phyloP scores from a whole-genome alignment of 2,888 invertebrate species.

The Drosophila histrio region DNA sequence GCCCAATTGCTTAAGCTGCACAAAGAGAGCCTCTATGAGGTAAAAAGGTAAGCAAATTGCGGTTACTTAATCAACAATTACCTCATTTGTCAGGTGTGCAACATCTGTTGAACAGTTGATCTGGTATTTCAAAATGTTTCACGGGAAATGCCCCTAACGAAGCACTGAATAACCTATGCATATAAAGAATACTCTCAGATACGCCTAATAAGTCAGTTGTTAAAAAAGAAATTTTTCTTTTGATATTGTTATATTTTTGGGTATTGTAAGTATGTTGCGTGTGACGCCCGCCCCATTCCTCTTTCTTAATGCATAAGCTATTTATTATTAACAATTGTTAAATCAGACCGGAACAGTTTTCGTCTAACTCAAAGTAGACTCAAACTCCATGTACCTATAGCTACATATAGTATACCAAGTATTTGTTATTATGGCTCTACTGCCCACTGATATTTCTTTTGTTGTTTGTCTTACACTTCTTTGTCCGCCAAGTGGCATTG shows the following conservation, averaged over 20 bases:
- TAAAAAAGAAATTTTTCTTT: slow-evolving; percentile 9
- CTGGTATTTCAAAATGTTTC: slow-evolving; percentile 4
- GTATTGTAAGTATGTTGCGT: slow-evolving; percentile 45
- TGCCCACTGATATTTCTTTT: slow-evolving; percentile 63
- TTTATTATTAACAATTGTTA: slow-evolving; percentile 82
- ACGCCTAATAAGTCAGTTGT: not conserved
- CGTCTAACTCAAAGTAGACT: slow-evolving; percentile 34
- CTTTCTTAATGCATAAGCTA: slow-evolving; percentile 69
- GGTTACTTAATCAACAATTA: slow-evolving; percentile 74
- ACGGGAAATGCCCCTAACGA: not conserved
- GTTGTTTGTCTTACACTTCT: slow-evolving; percentile 58
- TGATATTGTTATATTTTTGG: slow-evolving; percentile 12
- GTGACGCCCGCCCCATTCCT: slow-evolving; percentile 49
- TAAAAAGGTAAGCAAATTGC: slow-evolving; percentile 39
- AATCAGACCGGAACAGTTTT: slow-evolving; percentile 82
- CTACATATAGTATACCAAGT: slow-evolving; percentile 22
- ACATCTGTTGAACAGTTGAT: slow-evolving; percentile 36
- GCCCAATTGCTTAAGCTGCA: slow-evolving; percentile 49
- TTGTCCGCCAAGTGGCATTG: slow-evolving; percentile 68
- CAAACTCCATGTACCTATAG: not conserved
- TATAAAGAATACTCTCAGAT: not conserved
- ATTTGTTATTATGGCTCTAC: slow-evolving; percentile 35
- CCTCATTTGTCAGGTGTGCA: slow-evolving; percentile 76
- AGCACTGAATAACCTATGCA: slow-evolving; percentile 1
- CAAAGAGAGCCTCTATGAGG: slow-evolving; percentile 29